These are phyloP conservation scores for Hylaea fasciaria DNA, from an alignment of 2,888 invertebrate species.

Conservation along the genomic window DNA sequence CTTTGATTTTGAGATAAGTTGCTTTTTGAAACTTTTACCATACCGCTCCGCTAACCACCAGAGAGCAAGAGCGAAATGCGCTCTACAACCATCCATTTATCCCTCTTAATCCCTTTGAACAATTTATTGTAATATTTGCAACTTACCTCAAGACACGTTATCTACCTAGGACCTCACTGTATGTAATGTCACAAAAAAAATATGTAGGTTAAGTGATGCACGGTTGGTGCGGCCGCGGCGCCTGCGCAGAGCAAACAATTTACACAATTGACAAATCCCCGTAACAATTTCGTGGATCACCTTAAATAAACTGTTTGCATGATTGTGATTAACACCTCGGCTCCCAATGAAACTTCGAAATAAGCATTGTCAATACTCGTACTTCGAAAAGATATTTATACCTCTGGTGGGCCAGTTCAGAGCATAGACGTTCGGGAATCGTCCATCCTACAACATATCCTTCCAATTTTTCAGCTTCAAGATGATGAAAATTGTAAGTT, in stretches of 20 bases:
- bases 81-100: too few relatives aligned
- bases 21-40: too few relatives aligned
- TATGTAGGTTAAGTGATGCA: constrained; percentile 64
- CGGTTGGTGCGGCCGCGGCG: constrained; percentile 41
- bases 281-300: constrained; percentile 77
- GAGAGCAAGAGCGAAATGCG: too few relatives aligned
- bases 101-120: too few relatives aligned
- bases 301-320: constrained; percentile 80
- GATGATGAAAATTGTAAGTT: constrained; percentile 81
- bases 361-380: constrained; percentile 69
- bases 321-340: constrained; percentile 81
- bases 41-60: too few relatives aligned
- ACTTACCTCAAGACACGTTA: constrained; percentile 18
- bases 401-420: constrained; percentile 58
- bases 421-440: constrained; percentile 73
- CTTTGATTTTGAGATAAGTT: too few relatives aligned
- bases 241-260: constrained; percentile 64
- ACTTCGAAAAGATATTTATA: constrained; percentile 75
- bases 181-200: constrained; percentile 23
- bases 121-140: too few relatives aligned
- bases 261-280: constrained; percentile 79
- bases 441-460: constrained; percentile 61
- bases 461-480: constrained; percentile 43
- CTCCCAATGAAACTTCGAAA: constrained; percentile 77
- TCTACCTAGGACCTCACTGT: constrained; percentile 18